phyloP scores from a whole-genome alignment of 2,888 invertebrate genomes.

The Limnephilus lunatus region DNA sequence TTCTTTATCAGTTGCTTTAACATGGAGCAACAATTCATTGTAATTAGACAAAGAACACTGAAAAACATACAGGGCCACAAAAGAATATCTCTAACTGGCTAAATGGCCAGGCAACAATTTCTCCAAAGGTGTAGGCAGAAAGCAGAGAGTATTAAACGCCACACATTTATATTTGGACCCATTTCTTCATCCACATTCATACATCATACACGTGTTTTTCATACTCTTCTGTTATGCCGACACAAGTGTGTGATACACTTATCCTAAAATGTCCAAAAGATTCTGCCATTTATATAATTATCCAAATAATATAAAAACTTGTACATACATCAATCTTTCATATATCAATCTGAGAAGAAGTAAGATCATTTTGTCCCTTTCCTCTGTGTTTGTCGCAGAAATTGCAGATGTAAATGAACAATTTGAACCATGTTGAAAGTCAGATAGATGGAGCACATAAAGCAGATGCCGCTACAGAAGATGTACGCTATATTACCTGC shows the following conservation, averaged over 20 bases:
- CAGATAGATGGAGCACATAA: constrained; percentile 3
- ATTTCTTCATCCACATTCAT: too few relatives aligned
- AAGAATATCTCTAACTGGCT: too few relatives aligned
- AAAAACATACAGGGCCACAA: too few relatives aligned
- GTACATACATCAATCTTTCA: not conserved
- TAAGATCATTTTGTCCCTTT: not conserved
- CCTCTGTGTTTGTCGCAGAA: not conserved
- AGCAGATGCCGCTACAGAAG: constrained; percentile 25
- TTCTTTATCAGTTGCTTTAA: not conserved
- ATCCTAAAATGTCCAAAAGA: not conserved
- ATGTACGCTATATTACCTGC: constrained; percentile 14
- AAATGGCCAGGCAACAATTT: too few relatives aligned
- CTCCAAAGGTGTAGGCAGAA: too few relatives aligned
- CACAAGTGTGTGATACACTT: too few relatives aligned
- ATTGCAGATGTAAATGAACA: not conserved
- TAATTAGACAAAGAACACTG: too few relatives aligned
- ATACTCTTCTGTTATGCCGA: too few relatives aligned
- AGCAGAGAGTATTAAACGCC: too few relatives aligned
- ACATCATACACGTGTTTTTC: too few relatives aligned
- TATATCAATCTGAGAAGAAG: not conserved
- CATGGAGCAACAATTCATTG: not conserved
- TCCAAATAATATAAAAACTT: not conserved
- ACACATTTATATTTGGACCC: too few relatives aligned
- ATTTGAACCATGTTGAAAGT: not conserved
- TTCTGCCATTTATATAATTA: not conserved